phyloP scores from a whole-genome alignment of 1,140 invertebrate species.

The Pseudomyrmex pallidus region DNA sequence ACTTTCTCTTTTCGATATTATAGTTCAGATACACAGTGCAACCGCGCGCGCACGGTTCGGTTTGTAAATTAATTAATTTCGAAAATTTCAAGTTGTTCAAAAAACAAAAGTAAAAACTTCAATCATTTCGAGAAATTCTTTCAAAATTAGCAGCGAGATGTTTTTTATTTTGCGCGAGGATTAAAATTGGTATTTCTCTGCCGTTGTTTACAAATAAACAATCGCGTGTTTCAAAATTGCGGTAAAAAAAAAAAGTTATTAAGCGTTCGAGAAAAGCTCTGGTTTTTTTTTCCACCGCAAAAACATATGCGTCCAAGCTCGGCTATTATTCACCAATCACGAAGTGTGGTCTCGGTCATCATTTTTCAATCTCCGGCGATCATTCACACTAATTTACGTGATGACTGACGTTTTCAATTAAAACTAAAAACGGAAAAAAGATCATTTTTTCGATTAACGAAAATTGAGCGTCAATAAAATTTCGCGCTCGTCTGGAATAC shows the following conservation, averaged over 20 bases:
- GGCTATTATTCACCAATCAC: conserved; percentile 13
- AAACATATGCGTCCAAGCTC: background rate
- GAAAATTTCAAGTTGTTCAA: no score
- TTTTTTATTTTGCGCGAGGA: no score
- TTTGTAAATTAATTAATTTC: conserved; percentile 8
- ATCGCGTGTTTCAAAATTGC: no score
- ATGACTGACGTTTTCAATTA: conserved; percentile 43
- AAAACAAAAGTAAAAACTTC: no score
- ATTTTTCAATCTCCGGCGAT: background rate
- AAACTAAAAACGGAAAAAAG: background rate
- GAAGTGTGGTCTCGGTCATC: conserved; percentile 7
- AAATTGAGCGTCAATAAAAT: conserved; percentile 14
- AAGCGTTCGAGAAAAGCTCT: background rate
- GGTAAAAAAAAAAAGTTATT: background rate
- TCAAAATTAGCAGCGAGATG: no score
- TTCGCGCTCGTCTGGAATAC: no score
- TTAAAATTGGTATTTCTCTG: no score
- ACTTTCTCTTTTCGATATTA: conserved; percentile 17
- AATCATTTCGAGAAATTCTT: no score
- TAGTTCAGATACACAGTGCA: no score
- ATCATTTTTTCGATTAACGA: conserved; percentile 9
- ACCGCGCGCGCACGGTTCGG: background rate
- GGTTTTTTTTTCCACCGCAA: background rate
- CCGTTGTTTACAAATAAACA: no score
- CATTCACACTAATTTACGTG: conserved; percentile 15